Evolutionary conservation across 1,140 invertebrate genomes (phyloP).

Genomic region (Orussus abietinus): DNA sequence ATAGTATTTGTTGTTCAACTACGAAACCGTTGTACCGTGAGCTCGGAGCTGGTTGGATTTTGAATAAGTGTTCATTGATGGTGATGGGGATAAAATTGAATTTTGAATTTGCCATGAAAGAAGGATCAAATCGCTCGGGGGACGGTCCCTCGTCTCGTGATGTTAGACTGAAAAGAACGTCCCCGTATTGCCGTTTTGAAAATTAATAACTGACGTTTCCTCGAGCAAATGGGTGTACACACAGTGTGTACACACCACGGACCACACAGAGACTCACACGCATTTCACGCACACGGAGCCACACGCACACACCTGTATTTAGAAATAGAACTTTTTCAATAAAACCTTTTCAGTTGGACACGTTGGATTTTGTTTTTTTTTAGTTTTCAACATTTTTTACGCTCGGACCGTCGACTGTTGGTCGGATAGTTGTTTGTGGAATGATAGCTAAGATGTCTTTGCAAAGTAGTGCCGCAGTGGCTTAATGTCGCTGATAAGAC

Average conservation of each 20-base stretch:
- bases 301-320: conserved; percentile 49
- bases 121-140: too few species aligned
- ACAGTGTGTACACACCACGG: conserved; percentile 20
- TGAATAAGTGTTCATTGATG: too few species aligned
- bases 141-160: too few species aligned
- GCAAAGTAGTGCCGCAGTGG: not conserved
- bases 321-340: conserved; percentile 51
- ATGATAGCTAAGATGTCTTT: not conserved
- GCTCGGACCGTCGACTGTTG: conserved; percentile 28
- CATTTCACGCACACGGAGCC: conserved; percentile 29
- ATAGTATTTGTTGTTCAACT: too few species aligned
- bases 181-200: too few species aligned
- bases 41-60: too few species aligned
- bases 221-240: not conserved
- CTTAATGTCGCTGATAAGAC: too few species aligned
- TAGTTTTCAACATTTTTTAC: conserved; percentile 16
- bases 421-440: not conserved
- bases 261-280: conserved; percentile 20
- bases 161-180: too few species aligned
- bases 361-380: conserved; percentile 50
- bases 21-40: too few species aligned
- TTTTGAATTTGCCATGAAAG: too few species aligned
- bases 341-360: conserved; percentile 52
- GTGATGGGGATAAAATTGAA: too few species aligned
- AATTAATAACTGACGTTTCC: too few species aligned